Conservation (phyloP, 2,797 vertebrate species). For the Masticophis lateralis region DNA sequence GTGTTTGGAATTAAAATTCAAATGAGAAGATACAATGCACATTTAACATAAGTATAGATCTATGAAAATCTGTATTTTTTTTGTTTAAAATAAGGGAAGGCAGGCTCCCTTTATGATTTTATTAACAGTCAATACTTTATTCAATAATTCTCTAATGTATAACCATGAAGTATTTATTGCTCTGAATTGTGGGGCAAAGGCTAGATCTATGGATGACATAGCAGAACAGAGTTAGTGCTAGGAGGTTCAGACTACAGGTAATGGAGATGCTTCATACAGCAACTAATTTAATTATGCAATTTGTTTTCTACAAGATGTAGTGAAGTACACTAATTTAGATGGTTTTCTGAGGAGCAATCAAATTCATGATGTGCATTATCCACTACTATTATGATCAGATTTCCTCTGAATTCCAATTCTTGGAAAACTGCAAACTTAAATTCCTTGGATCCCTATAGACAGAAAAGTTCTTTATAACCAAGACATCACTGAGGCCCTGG, state of each 20-base stretch:
- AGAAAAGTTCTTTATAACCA: neutral
- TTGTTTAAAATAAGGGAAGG: neutral
- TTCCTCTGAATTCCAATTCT: neutral
- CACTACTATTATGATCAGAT: neutral
- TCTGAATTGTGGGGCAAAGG: neutral
- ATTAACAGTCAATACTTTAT: neutral
- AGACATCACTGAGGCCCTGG: neutral
- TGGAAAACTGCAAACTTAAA: neutral
- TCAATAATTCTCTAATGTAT: neutral
- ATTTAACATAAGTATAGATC: neutral
- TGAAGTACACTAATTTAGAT: neutral
- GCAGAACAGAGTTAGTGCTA: neutral
- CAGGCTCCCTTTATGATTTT: neutral
- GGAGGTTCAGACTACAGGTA: neutral
- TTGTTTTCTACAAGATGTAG: neutral
- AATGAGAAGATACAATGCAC: neutral
- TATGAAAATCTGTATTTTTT: neutral
- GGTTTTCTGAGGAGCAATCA: neutral
- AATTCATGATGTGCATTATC: neutral
- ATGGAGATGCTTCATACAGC: neutral
- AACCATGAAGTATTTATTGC: neutral
- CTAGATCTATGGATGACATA: neutral
- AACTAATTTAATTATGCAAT: neutral
- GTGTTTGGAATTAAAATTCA: constrained; percentile 22
- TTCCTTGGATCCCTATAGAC: neutral